Conservation (phyloP, 2,113 vertebrate genomes). For the Eulemur rufifrons region DNA sequence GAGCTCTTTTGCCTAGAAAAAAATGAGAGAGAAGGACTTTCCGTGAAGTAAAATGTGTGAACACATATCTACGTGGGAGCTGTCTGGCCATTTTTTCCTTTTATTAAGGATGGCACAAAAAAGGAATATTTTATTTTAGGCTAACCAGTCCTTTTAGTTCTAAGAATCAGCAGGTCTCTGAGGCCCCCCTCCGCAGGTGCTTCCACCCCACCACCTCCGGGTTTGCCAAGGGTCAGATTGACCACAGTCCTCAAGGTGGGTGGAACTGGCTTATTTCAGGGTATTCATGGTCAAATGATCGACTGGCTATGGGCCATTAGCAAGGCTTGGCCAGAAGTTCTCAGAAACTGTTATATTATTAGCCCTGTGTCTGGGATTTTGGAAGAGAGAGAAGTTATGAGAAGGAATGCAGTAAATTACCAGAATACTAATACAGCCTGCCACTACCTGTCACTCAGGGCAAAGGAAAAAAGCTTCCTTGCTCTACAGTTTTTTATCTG, state of each 20-base stretch:
- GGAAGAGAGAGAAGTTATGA: neutral
- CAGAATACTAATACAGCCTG: neutral
- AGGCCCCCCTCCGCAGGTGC: rapidly evolving
- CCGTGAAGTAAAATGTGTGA: neutral
- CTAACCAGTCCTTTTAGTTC: rapidly evolving
- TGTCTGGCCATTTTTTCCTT: neutral
- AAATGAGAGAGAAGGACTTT: neutral
- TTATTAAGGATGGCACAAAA: neutral
- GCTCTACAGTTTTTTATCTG: neutral
- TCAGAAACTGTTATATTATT: neutral
- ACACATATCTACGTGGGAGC: neutral
- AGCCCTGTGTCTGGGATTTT: neutral
- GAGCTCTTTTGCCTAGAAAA: neutral
- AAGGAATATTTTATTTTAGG: neutral
- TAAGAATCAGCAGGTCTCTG: neutral
- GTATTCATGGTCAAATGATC: neutral
- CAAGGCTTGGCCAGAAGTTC: neutral
- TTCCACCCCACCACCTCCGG: neutral
- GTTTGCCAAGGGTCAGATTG: neutral
- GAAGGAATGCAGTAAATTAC: neutral
- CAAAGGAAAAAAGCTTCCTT: neutral
- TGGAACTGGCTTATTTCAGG: neutral
- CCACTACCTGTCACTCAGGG: neutral
- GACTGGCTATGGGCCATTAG: neutral
- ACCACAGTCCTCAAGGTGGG: neutral